Evolutionary conservation across 2,888 invertebrate genomes (phyloP).

Genomic region (Leucophora obtusa): DNA sequence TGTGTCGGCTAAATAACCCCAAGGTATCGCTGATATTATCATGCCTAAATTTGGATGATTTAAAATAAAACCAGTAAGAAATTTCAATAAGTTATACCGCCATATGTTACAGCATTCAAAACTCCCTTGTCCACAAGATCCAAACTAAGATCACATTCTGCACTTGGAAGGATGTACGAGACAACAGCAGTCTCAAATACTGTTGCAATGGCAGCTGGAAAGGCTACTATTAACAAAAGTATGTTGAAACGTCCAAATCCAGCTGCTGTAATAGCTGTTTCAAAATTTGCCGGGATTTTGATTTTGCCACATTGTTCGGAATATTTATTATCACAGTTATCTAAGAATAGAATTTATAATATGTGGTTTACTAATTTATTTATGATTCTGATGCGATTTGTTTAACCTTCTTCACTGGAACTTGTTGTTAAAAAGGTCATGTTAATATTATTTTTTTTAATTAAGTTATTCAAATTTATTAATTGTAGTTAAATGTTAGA

Average conservation of each 20-base stretch:
- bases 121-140: slow-evolving; percentile 85
- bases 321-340: slow-evolving; percentile 24
- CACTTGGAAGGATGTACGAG: slow-evolving; percentile 86
- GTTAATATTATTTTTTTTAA: neutral
- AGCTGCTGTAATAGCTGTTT: slow-evolving; percentile 84
- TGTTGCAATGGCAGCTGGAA: slow-evolving; percentile 84
- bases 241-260: slow-evolving; percentile 86
- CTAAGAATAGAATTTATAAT: slow-evolving; percentile 10
- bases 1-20: slow-evolving; percentile 88
- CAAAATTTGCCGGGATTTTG: slow-evolving; percentile 81
- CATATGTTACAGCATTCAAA: slow-evolving; percentile 85
- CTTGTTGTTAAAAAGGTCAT: neutral
- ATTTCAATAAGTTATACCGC: slow-evolving; percentile 79
- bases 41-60: slow-evolving; percentile 76
- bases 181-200: slow-evolving; percentile 86
- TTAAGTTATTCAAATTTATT: neutral
- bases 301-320: slow-evolving; percentile 11
- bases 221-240: slow-evolving; percentile 81
- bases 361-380: neutral
- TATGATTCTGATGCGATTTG: neutral
- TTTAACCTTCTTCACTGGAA: slow-evolving; percentile 1
- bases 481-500: neutral
- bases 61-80: neutral
- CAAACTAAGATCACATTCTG: slow-evolving; percentile 86
- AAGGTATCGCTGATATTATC: slow-evolving; percentile 86